Base-by-base conservation (phyloP, 2,888 invertebrate species). In the Phortica okadai region DNA sequence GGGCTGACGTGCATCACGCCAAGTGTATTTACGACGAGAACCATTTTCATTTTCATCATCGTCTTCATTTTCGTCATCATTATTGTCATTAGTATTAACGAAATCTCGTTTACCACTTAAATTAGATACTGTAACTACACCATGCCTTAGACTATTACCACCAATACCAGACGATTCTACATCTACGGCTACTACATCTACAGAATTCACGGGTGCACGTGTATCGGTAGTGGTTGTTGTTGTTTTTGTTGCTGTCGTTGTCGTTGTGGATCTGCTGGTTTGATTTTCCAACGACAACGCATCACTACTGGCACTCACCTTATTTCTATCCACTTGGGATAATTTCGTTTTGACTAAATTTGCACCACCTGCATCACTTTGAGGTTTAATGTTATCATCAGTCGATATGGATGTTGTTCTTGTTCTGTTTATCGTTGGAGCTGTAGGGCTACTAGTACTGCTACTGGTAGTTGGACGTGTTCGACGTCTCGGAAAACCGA, bases 401-500 rank as follows among this genome's bases (percentile, higher is more conserved):
- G 74, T 41, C 74, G 74, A 54, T 79, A 73, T 79, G 77, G 74
- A 82, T 79, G 74, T 82, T 82, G 74, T 84, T 80, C 73, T 81
- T 75, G 79, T 89, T 79, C 77, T 50, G 14, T 50, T 50, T 50
- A 50, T 50, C 50, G 76, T 78, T 42, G 67, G 14, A 41, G 50
- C 4, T 50, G 50, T 50, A 5, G 50, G 14, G 50, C 50, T 50
- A 50, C 10, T 21, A 62, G 16, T 62, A 62, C 62, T 62, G 21
- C 21, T 59, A 83, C 79, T 85, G 81, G 76, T 80, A 76, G 84
- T 90, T 76, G 92, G 92, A 85, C 92, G 91, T 81, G 89, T 91
- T 82, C 93, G 91, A 83, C 92, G 90, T 83, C 92, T 90, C 59
- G 92, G 91, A 82, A 91, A 93, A 86, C 93, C 92, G 86, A 93